Percentiles rank a stretch among this genome's conserved stretches.
Conservation (phyloP, 2,797 vertebrate genomes). For the Gobio occitaniae region DNA sequence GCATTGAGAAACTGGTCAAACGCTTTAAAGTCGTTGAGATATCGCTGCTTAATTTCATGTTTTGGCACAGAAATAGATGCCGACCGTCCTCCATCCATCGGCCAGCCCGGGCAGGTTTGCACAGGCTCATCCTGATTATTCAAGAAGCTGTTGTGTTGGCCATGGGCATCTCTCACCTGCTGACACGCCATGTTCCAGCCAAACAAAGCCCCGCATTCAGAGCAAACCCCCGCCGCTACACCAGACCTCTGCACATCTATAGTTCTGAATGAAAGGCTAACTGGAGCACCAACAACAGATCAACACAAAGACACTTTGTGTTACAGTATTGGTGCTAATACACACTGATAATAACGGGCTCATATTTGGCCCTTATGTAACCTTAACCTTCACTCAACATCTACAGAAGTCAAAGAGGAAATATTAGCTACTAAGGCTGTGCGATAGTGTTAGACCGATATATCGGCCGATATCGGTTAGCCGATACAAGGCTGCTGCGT, state of each 20-base stretch:
- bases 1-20: background rate
- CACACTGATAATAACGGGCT: background rate
- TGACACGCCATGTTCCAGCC: conserved; percentile 50
- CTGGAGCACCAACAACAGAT: conserved; percentile 39
- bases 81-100: background rate
- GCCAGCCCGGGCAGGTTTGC: too few relatives aligned
- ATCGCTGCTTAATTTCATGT: background rate
- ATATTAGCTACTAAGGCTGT: too few relatives aligned
- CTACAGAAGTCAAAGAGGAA: background rate
- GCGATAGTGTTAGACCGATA: too few relatives aligned
- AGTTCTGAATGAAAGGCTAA: conserved; percentile 34
- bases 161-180: conserved; percentile 55
- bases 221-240: background rate
- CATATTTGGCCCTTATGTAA: background rate
- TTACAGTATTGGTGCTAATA: background rate
- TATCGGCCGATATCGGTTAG: too few relatives aligned
- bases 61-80: accelerated
- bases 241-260: conserved; percentile 30
- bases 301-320: background rate
- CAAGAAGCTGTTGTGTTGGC: conserved; percentile 30
- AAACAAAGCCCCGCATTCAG: conserved; percentile 72
- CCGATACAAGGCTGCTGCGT: too few relatives aligned
- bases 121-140: conserved; percentile 5
- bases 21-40: background rate
- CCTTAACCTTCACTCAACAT: background rate